phyloP scores from a whole-genome alignment of 2,797 vertebrate genomes.

The Apodemus agrarius region DNA sequence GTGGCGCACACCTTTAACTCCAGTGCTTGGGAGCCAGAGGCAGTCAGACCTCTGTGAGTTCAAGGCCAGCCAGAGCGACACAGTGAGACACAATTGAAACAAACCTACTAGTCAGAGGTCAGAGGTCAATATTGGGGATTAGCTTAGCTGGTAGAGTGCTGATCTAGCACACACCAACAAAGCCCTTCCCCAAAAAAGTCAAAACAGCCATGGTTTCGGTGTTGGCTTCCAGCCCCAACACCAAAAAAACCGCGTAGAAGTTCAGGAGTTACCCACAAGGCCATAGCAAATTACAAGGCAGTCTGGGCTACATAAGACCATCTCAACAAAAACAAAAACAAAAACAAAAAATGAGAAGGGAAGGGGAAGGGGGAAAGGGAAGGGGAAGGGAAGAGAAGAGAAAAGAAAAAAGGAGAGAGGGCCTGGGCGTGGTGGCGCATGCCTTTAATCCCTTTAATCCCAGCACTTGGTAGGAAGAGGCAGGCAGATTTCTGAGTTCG shows the following conservation, averaged over 20 bases:
- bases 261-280: not conserved
- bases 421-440: too few relatives aligned
- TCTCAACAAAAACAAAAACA: not conserved
- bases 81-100: not conserved
- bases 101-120: not conserved
- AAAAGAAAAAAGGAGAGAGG: fast-evolving
- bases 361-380: too few relatives aligned
- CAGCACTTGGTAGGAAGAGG: too few relatives aligned
- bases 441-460: too few relatives aligned
- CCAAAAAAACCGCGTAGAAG: not conserved
- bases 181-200: not conserved
- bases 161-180: not conserved
- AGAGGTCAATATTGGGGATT: not conserved
- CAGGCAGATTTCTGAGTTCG: too few relatives aligned
- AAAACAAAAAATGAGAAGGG: fast-evolving
- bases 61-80: not conserved
- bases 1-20: not conserved
- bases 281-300: not conserved
- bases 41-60: not conserved
- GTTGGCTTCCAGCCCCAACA: not conserved
- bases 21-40: not conserved
- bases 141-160: not conserved
- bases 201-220: too few relatives aligned
- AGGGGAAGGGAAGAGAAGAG: too few relatives aligned
- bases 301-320: not conserved